phyloP scores from a whole-genome alignment of 2,113 vertebrate genomes.

The Bubo scandiacus region DNA sequence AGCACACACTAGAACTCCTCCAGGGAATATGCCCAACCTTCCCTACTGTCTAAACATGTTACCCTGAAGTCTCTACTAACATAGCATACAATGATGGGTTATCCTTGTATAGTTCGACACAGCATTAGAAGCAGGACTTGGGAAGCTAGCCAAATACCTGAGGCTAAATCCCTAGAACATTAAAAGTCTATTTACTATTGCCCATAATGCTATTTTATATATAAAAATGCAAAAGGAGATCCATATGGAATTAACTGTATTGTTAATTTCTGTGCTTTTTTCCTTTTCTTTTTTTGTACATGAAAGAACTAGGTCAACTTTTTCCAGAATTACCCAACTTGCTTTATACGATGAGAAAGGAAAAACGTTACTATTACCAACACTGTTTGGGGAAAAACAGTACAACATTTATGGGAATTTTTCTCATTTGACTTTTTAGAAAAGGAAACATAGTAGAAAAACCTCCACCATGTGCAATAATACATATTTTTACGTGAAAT shows the following conservation, averaged over 20 bases:
- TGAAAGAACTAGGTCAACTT: conserved; percentile 22
- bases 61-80: not conserved
- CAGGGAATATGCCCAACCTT: conserved; percentile 4
- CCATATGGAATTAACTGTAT: conserved; percentile 15
- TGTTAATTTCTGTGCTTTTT: not conserved
- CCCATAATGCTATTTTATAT: conserved; percentile 24
- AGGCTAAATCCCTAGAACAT: conserved; percentile 39
- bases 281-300: not conserved
- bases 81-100: not conserved
- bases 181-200: conserved; percentile 35
- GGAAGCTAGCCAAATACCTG: conserved; percentile 50
- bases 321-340: not conserved
- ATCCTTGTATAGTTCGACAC: conserved; percentile 12
- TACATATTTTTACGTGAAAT: not conserved
- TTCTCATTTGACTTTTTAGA: not conserved
- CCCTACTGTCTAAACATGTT: conserved; percentile 27
- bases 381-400: not conserved
- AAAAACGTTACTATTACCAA: not conserved
- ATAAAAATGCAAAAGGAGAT: conserved; percentile 17
- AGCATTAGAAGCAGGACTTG: conserved; percentile 2
- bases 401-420: not conserved
- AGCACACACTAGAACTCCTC: not conserved
- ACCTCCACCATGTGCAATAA: not conserved
- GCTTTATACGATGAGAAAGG: not conserved
- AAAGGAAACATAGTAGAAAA: not conserved